These are phyloP conservation scores for Tachina fera DNA, from an alignment of 2,888 invertebrate genomes.

Conservation along the genomic window DNA sequence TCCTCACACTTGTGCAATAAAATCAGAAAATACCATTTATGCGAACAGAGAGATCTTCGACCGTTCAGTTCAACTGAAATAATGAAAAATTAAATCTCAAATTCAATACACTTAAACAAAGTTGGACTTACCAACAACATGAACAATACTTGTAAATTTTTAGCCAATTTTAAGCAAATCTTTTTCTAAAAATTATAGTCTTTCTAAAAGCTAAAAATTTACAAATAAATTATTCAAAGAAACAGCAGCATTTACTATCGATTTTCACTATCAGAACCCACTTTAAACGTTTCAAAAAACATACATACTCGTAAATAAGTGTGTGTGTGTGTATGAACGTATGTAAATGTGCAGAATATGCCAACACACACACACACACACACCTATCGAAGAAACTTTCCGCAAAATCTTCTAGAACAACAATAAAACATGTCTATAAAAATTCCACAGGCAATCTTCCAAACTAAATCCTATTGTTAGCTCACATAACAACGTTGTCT, in stretches of 20 bases:
- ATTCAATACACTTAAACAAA: too few species aligned
- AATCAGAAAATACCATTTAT: too few species aligned
- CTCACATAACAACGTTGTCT: constrained; percentile 31
- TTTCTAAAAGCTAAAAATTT: neutral
- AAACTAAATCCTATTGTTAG: constrained; percentile 55
- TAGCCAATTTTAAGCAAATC: too few species aligned
- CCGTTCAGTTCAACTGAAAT: too few species aligned
- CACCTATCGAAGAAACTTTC: constrained; percentile 22
- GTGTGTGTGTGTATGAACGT: neutral
- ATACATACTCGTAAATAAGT: neutral
- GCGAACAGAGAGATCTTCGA: too few species aligned
- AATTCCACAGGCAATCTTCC: constrained; percentile 32
- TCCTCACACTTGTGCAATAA: too few species aligned
- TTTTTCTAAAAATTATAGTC: neutral
- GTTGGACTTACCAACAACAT: too few species aligned
- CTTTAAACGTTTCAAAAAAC: neutral
- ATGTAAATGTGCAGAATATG: neutral
- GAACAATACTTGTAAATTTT: too few species aligned
- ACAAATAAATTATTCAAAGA: neutral
- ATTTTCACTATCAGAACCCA: constrained; percentile 15
- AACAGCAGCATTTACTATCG: neutral
- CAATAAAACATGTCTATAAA: constrained; percentile 50
- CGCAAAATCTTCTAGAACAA: constrained; percentile 30
- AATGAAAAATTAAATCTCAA: too few species aligned
- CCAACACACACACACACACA: neutral